Percentiles rank a stretch among this genome's conserved stretches.
Conservation (phyloP, 2,888 invertebrate species). For the Drosophila rellima region DNA sequence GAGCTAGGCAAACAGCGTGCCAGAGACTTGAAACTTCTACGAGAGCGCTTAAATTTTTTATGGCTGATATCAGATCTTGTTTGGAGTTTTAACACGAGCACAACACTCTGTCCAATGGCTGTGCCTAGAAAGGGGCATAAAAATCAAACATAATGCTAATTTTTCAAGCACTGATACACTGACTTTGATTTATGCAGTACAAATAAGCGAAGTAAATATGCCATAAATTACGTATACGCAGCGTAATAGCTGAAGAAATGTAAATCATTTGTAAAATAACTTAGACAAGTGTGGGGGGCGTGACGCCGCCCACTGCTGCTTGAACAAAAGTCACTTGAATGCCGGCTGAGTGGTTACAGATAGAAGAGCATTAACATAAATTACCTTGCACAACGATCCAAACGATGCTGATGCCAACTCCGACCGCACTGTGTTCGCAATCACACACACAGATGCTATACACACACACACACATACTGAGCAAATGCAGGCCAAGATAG, state of each 20-base stretch:
- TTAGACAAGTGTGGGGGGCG: constrained; percentile 25
- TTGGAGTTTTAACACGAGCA: constrained; percentile 49
- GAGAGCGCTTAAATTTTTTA: constrained; percentile 46
- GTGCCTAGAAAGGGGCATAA: constrained; percentile 10
- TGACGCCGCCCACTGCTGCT: background rate
- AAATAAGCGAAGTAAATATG: constrained; percentile 67
- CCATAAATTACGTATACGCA: constrained; percentile 70
- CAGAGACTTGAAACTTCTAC: constrained; percentile 50
- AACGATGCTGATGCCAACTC: constrained; percentile 41
- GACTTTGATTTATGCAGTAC: constrained; percentile 61
- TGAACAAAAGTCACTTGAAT: constrained; percentile 45
- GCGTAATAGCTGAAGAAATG: constrained; percentile 62
- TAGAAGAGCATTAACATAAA: constrained; percentile 78
- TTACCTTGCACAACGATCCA: constrained; percentile 76
- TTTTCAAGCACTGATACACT: constrained; percentile 28
- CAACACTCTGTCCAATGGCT: constrained; percentile 32
- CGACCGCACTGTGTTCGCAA: constrained; percentile 34
- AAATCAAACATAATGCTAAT: constrained; percentile 58
- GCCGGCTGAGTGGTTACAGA: constrained; percentile 50
- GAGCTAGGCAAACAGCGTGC: constrained; percentile 54
- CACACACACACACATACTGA: constrained; percentile 30
- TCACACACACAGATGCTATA: constrained; percentile 43
- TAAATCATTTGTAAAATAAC: constrained; percentile 78
- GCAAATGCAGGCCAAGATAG: constrained; percentile 51
- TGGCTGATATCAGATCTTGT: constrained; percentile 55